Evolutionary conservation across 2,888 invertebrate genomes (phyloP).

Genomic region (Drosophila nigritarsus): DNA sequence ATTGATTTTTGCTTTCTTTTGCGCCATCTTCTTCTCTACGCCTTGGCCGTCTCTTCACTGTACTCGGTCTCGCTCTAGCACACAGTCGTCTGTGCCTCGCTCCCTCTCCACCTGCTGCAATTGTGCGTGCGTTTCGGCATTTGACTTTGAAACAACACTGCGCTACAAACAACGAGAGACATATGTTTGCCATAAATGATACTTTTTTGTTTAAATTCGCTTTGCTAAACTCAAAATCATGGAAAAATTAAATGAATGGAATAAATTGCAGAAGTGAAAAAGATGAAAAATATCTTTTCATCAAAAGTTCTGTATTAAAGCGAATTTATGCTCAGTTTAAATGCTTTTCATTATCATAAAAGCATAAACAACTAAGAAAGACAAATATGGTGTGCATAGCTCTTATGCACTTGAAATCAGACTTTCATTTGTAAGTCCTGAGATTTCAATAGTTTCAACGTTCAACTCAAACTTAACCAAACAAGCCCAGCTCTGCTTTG

Average conservation of each 20-base stretch:
- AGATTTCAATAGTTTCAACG: not conserved
- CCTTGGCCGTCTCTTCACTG: conserved; percentile 37
- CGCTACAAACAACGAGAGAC: conserved; percentile 22
- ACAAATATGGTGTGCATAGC: not conserved
- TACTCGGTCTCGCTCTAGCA: not conserved
- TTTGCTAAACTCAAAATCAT: not conserved
- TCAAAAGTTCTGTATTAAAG: not conserved
- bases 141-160: conserved; percentile 58
- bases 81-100: not conserved
- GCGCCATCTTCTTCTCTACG: conserved; percentile 47
- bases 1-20: conserved; percentile 75
- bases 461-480: not conserved
- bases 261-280: not conserved
- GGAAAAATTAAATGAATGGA: not conserved
- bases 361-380: not conserved
- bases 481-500: not conserved
- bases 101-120: conserved; percentile 49
- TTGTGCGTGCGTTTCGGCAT: conserved; percentile 70
- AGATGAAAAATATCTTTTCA: not conserved
- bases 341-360: not conserved
- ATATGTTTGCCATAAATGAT: not conserved
- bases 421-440: too few species aligned
- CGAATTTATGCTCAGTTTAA: not conserved
- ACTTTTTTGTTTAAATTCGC: not conserved
- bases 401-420: too few species aligned